These are phyloP conservation scores for Paragorgia papillata DNA, from an alignment of 92 coral and sea anemone genomes.

Conservation along the genomic window DNA sequence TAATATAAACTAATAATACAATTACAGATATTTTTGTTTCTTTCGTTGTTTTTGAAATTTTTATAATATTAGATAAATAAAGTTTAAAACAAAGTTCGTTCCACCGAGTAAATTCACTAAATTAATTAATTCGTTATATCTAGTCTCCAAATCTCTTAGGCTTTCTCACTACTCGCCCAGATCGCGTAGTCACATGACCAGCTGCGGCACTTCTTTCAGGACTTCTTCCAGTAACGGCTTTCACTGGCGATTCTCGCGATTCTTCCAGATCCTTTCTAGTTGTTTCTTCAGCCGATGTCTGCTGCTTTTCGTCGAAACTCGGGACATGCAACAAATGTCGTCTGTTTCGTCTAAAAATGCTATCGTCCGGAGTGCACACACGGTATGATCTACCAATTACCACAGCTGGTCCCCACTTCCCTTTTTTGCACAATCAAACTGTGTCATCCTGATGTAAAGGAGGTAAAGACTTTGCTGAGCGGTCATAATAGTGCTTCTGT, in stretches of 20 bases:
- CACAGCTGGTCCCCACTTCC: constrained; percentile 32
- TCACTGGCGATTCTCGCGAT: neutral
- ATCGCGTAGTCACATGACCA: neutral
- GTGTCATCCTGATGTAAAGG: constrained; percentile 8
- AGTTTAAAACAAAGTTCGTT: too few relatives aligned
- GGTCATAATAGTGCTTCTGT: constrained; percentile 3
- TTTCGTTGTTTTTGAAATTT: too few relatives aligned
- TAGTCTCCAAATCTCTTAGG: neutral
- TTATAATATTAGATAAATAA: too few relatives aligned
- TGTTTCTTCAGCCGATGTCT: neutral
- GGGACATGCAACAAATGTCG: neutral
- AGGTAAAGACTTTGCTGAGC: constrained; percentile 1
- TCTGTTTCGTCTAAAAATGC: neutral
- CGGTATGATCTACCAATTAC: constrained; percentile 8
- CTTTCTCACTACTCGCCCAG: neutral
- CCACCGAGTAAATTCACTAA: too few relatives aligned
- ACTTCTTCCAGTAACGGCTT: neutral
- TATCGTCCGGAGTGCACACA: neutral
- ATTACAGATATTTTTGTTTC: too few relatives aligned
- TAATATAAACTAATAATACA: too few relatives aligned
- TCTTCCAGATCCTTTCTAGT: neutral
- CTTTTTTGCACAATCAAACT: neutral
- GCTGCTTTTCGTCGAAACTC: neutral
- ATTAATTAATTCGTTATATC: too few relatives aligned
- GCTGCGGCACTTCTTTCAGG: neutral